Evolutionary conservation across 1,140 invertebrate genomes (phyloP).

Genomic region (Cotesia vestalis): DNA sequence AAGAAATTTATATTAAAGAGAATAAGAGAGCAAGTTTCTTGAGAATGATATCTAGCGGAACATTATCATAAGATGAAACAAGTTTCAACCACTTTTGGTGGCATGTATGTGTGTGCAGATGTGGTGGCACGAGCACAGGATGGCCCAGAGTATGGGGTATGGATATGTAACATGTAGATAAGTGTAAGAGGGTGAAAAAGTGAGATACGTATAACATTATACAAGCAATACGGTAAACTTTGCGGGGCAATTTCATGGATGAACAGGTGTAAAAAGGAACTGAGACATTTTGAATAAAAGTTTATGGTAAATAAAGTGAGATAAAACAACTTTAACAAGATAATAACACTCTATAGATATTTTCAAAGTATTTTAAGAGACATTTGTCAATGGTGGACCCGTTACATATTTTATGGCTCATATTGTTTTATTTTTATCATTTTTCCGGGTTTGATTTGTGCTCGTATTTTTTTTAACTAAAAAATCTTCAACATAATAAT

Average conservation of each 20-base stretch:
- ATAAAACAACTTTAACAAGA: conserved; percentile 1
- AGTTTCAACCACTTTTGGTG: conserved; percentile 17
- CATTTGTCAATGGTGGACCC: too few relatives aligned
- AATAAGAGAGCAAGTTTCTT: conserved; percentile 17
- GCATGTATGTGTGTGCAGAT: conserved; percentile 14
- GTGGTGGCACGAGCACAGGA: background rate
- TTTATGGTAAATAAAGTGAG: conserved; percentile 6
- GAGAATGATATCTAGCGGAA: conserved; percentile 16
- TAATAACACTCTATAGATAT: too few relatives aligned
- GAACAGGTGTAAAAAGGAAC: background rate
- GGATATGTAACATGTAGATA: conserved; percentile 13
- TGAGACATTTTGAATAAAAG: background rate
- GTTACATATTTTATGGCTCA: too few relatives aligned
- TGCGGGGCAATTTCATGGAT: conserved; percentile 5
- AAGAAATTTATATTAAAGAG: conserved; percentile 17
- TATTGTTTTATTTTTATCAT: too few relatives aligned
- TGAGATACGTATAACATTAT: conserved; percentile 7
- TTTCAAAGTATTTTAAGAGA: too few relatives aligned
- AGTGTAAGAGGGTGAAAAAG: conserved; percentile 1
- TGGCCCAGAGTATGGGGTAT: background rate
- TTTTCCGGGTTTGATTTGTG: too few relatives aligned
- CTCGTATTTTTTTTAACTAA: too few relatives aligned
- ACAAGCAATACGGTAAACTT: conserved; percentile 5
- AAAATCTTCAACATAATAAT: too few relatives aligned
- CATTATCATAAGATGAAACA: conserved; percentile 26